These are phyloP conservation scores for Eulemur rubriventer DNA, from an alignment of 2,797 vertebrate species.

Conservation along the genomic window DNA sequence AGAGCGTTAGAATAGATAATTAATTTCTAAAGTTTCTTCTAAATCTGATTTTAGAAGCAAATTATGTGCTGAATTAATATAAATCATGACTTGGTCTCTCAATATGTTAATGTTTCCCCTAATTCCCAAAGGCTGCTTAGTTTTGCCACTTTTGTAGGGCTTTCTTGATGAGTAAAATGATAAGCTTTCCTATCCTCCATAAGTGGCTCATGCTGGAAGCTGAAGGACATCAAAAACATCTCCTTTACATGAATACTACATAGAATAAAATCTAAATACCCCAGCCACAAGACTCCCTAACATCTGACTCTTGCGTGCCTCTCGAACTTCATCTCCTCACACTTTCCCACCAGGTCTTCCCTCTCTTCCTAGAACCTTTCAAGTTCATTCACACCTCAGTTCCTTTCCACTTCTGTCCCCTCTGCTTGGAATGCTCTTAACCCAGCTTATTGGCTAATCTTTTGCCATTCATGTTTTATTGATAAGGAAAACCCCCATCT, in stretches of 20 bases:
- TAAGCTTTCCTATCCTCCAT: not conserved
- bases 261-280: not conserved
- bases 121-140: not conserved
- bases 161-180: not conserved
- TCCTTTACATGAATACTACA: not conserved
- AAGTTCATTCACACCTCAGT: not conserved
- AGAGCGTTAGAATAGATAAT: not conserved
- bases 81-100: not conserved
- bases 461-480: not conserved
- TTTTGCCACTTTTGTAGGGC: not conserved
- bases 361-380: not conserved
- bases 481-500: too few relatives aligned
- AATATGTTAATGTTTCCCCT: not conserved
- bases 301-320: too few relatives aligned
- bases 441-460: not conserved
- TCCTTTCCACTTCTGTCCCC: not conserved
- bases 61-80: not conserved
- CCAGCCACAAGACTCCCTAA: not conserved
- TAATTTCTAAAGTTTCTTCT: not conserved
- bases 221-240: not conserved
- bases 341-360: not conserved
- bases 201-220: not conserved
- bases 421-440: not conserved
- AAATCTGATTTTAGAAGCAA: not conserved
- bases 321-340: not conserved